A percentile compares a stretch with the other conserved stretches of the same genome.
These are phyloP conservation scores for Trematomus loennbergii DNA, from an alignment of 2,113 vertebrate genomes.

Conservation along the genomic window DNA sequence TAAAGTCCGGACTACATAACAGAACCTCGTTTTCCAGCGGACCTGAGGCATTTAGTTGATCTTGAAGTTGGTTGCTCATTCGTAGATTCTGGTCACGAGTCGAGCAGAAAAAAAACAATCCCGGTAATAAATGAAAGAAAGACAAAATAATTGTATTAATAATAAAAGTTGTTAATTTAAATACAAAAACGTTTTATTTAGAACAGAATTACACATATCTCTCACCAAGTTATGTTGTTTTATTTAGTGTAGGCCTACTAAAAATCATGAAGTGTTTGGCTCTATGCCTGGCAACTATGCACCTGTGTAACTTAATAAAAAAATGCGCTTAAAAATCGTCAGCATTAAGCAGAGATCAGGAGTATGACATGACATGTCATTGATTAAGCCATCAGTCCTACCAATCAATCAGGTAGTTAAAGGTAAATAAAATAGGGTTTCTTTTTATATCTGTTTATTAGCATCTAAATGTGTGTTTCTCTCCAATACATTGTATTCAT, in stretches of 20 bases:
- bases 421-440: neutral
- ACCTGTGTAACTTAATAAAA: too few species aligned
- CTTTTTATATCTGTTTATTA: neutral
- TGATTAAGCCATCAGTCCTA: neutral
- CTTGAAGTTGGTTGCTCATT: slow-evolving; percentile 49
- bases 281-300: too few species aligned
- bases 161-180: neutral
- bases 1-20: slow-evolving; percentile 17
- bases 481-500: too few species aligned
- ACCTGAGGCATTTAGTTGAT: neutral
- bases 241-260: too few species aligned
- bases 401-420: neutral
- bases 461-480: neutral
- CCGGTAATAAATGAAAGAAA: neutral
- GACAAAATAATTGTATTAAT: neutral
- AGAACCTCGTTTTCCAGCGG: neutral
- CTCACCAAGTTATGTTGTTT: too few species aligned
- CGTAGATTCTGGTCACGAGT: neutral
- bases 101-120: neutral
- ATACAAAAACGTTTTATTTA: neutral
- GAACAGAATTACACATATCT: neutral
- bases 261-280: too few species aligned
- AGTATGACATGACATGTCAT: neutral
- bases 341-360: neutral
- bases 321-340: too few species aligned